Percentiles rank a stretch among this genome's conserved stretches.
Evolutionary conservation across 1,140 invertebrate species (phyloP).

Genomic region (Pollicipes pollicipes): DNA sequence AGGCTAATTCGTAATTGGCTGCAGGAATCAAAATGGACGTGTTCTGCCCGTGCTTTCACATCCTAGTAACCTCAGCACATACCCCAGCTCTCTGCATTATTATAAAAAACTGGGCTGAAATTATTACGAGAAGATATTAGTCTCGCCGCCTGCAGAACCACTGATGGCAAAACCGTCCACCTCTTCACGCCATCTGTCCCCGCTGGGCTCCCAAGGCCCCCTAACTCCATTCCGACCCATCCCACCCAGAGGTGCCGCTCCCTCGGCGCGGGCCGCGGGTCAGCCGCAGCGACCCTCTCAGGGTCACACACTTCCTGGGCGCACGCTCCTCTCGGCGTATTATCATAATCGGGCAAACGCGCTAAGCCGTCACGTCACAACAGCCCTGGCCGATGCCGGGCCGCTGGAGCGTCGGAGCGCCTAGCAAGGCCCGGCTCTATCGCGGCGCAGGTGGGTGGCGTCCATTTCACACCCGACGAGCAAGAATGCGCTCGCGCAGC

Average conservation of each 20-base stretch:
- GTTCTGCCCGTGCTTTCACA: no score
- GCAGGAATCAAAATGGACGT: no score
- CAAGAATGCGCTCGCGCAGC: not conserved
- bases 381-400: not conserved
- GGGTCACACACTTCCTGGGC: not conserved
- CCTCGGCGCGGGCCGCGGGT: not conserved
- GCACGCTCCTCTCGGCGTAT: not conserved
- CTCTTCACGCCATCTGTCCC: not conserved
- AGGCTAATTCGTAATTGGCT: no score
- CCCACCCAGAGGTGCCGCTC: not conserved
- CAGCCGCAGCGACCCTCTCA: no score
- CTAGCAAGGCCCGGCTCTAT: not conserved
- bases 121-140: no score
- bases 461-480: not conserved
- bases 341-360: not conserved
- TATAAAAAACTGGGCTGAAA: no score
- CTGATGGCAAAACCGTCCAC: no score
- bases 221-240: not conserved
- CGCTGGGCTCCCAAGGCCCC: no score
- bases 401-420: no score
- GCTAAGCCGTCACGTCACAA: not conserved
- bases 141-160: no score
- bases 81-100: no score
- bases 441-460: not conserved
- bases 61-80: no score